phyloP scores from a whole-genome alignment of 2,888 invertebrate species.

The Pycnomerus fuliginosus region DNA sequence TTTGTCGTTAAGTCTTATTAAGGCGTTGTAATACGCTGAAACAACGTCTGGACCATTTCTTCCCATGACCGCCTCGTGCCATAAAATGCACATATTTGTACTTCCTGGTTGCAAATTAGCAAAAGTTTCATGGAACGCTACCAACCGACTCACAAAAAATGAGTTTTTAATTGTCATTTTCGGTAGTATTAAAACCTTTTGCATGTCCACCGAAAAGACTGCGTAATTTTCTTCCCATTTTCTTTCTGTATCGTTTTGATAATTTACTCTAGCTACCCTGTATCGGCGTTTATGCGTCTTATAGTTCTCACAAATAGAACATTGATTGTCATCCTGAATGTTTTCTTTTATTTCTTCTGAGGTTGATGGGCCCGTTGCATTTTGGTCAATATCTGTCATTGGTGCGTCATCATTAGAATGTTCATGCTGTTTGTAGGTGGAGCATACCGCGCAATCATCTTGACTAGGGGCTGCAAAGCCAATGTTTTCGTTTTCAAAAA shows the following conservation, averaged over 20 bases:
- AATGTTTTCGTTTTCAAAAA: no score
- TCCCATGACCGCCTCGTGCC: slow-evolving; percentile 25
- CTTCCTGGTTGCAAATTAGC: slow-evolving; percentile 4
- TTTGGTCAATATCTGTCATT: background rate
- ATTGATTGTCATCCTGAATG: background rate
- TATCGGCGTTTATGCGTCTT: background rate
- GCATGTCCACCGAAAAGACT: slow-evolving; percentile 18
- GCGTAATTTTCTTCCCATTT: background rate
- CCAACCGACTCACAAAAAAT: slow-evolving; percentile 15
- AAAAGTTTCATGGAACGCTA: slow-evolving; percentile 23
- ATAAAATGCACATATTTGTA: slow-evolving; percentile 8
- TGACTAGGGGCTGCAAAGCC: background rate
- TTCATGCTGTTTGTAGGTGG: background rate
- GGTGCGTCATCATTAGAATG: background rate
- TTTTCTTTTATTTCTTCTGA: background rate
- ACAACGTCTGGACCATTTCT: slow-evolving; percentile 21
- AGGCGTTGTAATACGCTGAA: slow-evolving; percentile 16
- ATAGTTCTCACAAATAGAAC: background rate
- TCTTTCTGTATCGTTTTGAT: background rate
- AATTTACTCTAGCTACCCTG: background rate
- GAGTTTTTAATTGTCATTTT: slow-evolving; percentile 25
- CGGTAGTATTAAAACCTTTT: slow-evolving; percentile 22
- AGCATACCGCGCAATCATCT: no score
- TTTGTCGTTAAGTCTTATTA: slow-evolving; percentile 7
- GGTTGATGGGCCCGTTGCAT: background rate